Percentiles rank a stretch among this genome's conserved stretches.
These are phyloP conservation scores for Drusus annulatus DNA, from an alignment of 1,140 invertebrate genomes.

Conservation along the genomic window DNA sequence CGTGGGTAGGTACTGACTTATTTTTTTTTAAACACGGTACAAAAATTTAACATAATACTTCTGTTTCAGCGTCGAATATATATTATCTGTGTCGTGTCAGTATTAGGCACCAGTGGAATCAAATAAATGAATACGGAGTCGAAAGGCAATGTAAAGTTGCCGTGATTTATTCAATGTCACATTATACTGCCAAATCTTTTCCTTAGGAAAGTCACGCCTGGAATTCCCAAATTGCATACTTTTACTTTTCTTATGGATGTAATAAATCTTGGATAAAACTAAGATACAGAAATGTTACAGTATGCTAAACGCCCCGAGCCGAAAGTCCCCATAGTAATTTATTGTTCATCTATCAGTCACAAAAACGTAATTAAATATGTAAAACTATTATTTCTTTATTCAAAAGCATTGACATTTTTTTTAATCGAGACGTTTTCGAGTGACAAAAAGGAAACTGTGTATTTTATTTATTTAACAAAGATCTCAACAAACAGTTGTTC, in stretches of 20 bases:
- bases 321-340: too few species aligned
- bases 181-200: slow-evolving; percentile 35
- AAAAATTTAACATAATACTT: not conserved
- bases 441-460: too few species aligned
- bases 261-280: slow-evolving; percentile 12
- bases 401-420: too few species aligned
- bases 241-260: slow-evolving; percentile 14
- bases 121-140: slow-evolving; percentile 18
- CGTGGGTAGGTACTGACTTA: too few species aligned
- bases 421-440: too few species aligned
- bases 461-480: too few species aligned
- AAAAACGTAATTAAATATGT: too few species aligned
- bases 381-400: too few species aligned
- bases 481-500: too few species aligned
- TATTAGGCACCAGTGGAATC: slow-evolving; percentile 1
- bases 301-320: not conserved
- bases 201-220: slow-evolving; percentile 5
- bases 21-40: too few species aligned
- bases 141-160: slow-evolving; percentile 5
- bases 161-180: slow-evolving; percentile 37
- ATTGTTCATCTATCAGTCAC: too few species aligned
- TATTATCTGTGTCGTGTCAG: not conserved
- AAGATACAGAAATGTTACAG: slow-evolving; percentile 7
- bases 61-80: not conserved
- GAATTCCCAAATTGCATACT: slow-evolving; percentile 39